Evolutionary conservation across 1,140 invertebrate species (phyloP).

Genomic region (Cydia pomonella): DNA sequence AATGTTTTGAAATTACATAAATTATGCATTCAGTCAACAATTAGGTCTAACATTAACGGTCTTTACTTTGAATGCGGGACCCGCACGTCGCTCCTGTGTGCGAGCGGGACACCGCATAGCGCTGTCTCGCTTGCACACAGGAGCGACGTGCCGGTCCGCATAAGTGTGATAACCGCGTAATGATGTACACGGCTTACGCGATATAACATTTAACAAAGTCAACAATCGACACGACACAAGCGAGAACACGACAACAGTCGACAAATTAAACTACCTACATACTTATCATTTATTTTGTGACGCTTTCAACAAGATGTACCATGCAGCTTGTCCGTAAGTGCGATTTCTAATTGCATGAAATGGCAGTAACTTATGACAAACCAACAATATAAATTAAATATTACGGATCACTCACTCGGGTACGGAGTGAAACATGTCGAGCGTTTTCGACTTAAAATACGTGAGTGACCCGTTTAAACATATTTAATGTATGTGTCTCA

Average conservation of each 20-base stretch:
- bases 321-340: too few species aligned
- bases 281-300: not conserved
- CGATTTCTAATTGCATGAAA: too few species aligned
- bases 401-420: too few species aligned
- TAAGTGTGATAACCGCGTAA: not conserved
- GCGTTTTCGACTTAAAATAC: too few species aligned
- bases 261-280: constrained; percentile 17
- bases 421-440: too few species aligned
- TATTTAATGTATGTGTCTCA: too few species aligned
- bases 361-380: too few species aligned
- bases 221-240: constrained; percentile 12
- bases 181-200: constrained; percentile 26
- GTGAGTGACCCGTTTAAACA: too few species aligned
- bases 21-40: constrained; percentile 73
- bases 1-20: constrained; percentile 59
- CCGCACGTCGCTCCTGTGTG: not conserved
- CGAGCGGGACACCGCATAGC: not conserved
- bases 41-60: constrained; percentile 44
- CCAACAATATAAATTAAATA: too few species aligned
- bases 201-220: constrained; percentile 35
- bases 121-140: too few species aligned
- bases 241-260: constrained; percentile 14
- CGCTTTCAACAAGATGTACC: not conserved
- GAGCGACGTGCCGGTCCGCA: too few species aligned
- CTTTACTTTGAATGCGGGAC: not conserved